These are phyloP conservation scores for Labia minor DNA, from an alignment of 2,888 invertebrate genomes.

Conservation along the genomic window DNA sequence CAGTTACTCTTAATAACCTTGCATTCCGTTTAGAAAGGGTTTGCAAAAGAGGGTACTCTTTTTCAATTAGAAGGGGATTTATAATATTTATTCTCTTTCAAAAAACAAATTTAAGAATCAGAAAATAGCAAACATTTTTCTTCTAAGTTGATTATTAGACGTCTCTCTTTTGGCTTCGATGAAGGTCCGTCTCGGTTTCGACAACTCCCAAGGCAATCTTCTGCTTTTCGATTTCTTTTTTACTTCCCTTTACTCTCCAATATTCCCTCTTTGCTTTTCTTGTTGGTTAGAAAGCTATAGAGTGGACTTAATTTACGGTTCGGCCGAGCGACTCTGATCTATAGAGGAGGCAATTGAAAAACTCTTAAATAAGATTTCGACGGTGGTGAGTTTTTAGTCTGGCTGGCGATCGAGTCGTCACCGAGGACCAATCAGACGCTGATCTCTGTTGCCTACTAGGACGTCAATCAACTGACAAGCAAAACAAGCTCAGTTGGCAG, in stretches of 20 bases:
- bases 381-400: neutral
- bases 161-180: too few relatives aligned
- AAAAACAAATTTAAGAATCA: too few relatives aligned
- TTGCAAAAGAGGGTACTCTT: too few relatives aligned
- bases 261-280: too few relatives aligned
- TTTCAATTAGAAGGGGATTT: too few relatives aligned
- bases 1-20: neutral
- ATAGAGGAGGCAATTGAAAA: conserved; percentile 13
- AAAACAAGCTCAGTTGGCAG: neutral
- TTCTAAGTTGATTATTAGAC: too few relatives aligned
- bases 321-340: neutral
- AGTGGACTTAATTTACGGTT: conserved; percentile 5
- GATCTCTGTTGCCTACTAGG: neutral
- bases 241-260: too few relatives aligned
- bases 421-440: neutral
- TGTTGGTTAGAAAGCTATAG: neutral
- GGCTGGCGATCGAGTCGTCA: neutral
- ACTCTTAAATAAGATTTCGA: neutral
- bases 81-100: too few relatives aligned
- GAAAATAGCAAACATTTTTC: too few relatives aligned
- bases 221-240: too few relatives aligned
- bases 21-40: too few relatives aligned
- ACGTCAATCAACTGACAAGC: neutral
- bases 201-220: too few relatives aligned
- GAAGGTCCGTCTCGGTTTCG: neutral